Evolutionary conservation across 2,113 vertebrate species (phyloP).

Genomic region (Pagrus major): DNA sequence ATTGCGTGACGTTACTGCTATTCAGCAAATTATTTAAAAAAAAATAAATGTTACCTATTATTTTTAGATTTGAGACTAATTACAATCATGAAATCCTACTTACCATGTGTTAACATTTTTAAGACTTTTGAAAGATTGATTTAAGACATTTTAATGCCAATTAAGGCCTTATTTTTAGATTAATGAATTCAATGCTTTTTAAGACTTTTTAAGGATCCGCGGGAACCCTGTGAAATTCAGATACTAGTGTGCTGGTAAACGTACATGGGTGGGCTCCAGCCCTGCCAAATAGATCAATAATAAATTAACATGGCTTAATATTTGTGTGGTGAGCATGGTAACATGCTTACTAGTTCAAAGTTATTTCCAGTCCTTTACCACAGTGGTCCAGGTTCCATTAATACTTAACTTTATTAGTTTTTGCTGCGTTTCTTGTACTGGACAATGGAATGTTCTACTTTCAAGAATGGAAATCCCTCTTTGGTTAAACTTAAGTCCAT

Average conservation of each 20-base stretch:
- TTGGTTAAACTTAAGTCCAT: no score
- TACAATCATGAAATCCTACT: background rate
- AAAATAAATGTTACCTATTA: background rate
- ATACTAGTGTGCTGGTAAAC: no score
- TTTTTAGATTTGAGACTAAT: background rate
- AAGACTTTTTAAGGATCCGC: background rate
- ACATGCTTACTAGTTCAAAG: background rate
- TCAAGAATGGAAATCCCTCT: background rate
- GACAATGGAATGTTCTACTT: no score
- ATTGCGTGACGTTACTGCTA: no score
- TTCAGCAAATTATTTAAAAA: no score
- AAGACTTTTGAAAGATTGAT: background rate
- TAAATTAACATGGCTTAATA: conserved; percentile 9
- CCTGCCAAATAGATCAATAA: conserved; percentile 1
- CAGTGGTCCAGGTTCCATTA: background rate
- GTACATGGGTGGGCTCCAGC: no score
- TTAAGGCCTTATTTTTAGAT: background rate
- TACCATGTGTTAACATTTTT: background rate
- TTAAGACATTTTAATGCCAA: background rate
- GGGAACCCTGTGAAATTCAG: background rate
- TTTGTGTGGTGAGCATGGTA: background rate
- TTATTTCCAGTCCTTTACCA: background rate
- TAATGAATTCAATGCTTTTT: no score
- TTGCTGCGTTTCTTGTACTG: background rate
- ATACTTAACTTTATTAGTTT: background rate